A percentile compares a stretch with the other conserved stretches of the same genome.
These are phyloP conservation scores for Brachyalestes nurse DNA, from an alignment of 2,797 vertebrate species.

Conservation along the genomic window DNA sequence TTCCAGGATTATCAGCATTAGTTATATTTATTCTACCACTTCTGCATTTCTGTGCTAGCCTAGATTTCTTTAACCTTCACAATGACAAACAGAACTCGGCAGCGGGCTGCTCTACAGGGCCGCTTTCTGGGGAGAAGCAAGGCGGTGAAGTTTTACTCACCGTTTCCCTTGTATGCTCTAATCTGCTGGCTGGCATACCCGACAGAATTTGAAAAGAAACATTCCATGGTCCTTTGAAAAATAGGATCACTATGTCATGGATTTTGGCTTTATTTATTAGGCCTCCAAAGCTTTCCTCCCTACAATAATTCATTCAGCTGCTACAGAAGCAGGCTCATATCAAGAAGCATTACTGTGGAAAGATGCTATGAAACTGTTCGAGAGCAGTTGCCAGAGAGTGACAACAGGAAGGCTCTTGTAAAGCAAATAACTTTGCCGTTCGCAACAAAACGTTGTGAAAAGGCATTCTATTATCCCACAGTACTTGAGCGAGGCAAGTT, in stretches of 20 bases:
- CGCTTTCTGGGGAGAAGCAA: neutral
- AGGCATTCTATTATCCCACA: neutral
- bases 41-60: slow-evolving; percentile 6
- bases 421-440: neutral
- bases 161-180: neutral
- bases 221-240: slow-evolving; percentile 14
- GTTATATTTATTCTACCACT: neutral
- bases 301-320: slow-evolving; percentile 11
- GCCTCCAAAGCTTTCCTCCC: neutral
- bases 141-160: neutral
- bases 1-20: slow-evolving; percentile 20
- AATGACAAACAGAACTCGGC: neutral
- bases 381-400: neutral
- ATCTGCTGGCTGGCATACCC: slow-evolving; percentile 6
- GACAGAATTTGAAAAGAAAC: slow-evolving; percentile 20
- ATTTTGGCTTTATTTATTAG: slow-evolving; percentile 14
- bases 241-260: slow-evolving; percentile 10
- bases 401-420: too few species aligned
- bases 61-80: slow-evolving; percentile 10
- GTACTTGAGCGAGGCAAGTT: neutral
- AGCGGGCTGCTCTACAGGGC: neutral
- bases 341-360: neutral
- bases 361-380: neutral
- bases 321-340: neutral
- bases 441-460: neutral